Evolutionary conservation across 1,140 invertebrate genomes (phyloP).

Genomic region (Heliconius congener): DNA sequence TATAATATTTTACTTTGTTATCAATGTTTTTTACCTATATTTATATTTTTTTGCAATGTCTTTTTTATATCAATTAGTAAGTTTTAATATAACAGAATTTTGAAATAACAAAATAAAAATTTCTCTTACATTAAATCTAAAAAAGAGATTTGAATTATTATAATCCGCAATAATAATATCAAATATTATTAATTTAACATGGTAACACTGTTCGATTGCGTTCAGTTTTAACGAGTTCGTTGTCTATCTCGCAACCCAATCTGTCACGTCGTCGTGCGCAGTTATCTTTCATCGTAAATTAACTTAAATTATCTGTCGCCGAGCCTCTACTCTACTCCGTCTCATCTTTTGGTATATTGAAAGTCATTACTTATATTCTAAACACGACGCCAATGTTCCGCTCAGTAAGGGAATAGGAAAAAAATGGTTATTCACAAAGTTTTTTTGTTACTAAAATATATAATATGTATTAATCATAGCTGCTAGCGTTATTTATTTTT

Average conservation of each 20-base stretch:
- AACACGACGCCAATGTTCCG: conserved; percentile 43
- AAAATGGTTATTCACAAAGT: conserved; percentile 29
- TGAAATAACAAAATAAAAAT: no score
- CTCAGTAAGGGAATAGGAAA: conserved; percentile 21
- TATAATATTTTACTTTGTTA: not conserved
- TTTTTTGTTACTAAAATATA: not conserved
- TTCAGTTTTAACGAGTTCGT: conserved; percentile 51
- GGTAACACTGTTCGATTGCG: conserved; percentile 43
- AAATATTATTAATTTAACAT: conserved; percentile 50
- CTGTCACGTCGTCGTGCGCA: conserved; percentile 43
- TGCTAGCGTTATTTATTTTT: not conserved
- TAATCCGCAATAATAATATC: not conserved
- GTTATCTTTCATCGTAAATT: conserved; percentile 69
- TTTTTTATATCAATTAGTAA: not conserved
- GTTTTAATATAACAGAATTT: not conserved
- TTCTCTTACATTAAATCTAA: no score
- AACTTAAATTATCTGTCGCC: conserved; percentile 59
- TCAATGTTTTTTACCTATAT: not conserved
- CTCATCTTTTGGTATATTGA: conserved; percentile 41
- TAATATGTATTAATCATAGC: not conserved
- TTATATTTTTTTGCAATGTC: not conserved
- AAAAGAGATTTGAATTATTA: not conserved
- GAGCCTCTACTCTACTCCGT: conserved; percentile 23
- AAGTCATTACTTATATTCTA: conserved; percentile 45
- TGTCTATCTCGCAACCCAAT: conserved; percentile 46